Evolutionary conservation across 2,113 vertebrate species (phyloP).

Genomic region (Pseudorectes ferrugineus): DNA sequence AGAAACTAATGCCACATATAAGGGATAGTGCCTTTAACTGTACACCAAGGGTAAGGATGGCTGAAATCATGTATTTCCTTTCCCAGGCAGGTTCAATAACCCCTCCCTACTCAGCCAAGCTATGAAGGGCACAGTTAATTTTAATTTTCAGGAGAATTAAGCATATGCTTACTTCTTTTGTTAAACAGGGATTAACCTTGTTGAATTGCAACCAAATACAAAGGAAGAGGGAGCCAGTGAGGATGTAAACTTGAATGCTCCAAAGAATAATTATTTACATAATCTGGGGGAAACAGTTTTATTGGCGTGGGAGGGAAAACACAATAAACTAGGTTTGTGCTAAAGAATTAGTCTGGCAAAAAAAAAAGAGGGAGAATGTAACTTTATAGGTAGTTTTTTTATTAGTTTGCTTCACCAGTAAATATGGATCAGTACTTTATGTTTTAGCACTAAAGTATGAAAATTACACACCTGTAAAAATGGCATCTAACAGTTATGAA

Average conservation of each 20-base stretch:
- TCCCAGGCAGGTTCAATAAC: neutral
- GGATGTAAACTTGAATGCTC: constrained; percentile 9
- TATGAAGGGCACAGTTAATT: neutral
- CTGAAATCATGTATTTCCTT: neutral
- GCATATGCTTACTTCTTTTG: neutral
- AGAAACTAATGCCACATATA: neutral
- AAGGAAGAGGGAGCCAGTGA: constrained; percentile 36
- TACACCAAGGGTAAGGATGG: neutral
- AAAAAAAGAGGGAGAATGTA: constrained; percentile 68
- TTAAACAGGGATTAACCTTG: neutral
- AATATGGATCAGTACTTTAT: constrained; percentile 72
- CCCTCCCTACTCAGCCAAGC: neutral
- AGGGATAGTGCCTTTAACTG: neutral
- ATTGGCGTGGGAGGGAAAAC: constrained; percentile 21
- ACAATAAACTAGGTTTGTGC: constrained; percentile 25
- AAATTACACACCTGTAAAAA: constrained; percentile 71
- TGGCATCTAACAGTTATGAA: constrained; percentile 71
- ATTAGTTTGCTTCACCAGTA: constrained; percentile 71
- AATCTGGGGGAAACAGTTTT: neutral
- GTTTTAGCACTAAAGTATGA: constrained; percentile 71
- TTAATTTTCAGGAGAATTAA: neutral
- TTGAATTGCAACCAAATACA: neutral
- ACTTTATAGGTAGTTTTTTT: constrained; percentile 76
- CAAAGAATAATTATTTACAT: constrained; percentile 4
- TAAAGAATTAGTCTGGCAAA: constrained; percentile 68